Percentiles rank a stretch among this genome's conserved stretches.
Conservation (phyloP, 2,797 vertebrate species). For the Squalus acanthias region DNA sequence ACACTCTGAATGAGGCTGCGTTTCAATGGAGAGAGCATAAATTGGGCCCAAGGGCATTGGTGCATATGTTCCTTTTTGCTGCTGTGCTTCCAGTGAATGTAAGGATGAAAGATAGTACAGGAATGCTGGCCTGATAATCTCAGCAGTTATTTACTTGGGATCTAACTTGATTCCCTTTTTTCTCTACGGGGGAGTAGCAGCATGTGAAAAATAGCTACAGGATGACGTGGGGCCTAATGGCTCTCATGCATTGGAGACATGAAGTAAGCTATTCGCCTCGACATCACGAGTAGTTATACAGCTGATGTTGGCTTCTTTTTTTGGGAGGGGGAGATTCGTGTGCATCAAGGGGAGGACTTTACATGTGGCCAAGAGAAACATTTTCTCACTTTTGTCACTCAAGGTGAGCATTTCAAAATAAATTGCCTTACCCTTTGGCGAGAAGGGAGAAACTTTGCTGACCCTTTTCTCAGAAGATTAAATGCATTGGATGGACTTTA, state of each 20-base stretch:
- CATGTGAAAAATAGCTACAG: background rate
- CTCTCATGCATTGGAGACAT: background rate
- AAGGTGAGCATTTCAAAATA: background rate
- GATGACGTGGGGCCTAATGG: background rate
- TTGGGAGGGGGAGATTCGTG: background rate
- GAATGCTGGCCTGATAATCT: background rate
- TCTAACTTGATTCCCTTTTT: background rate
- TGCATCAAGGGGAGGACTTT: background rate
- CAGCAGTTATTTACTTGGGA: background rate
- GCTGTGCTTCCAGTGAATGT: conserved; percentile 5
- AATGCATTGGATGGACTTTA: background rate
- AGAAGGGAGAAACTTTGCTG: background rate
- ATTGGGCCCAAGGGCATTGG: conserved; percentile 14
- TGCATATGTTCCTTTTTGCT: conserved; percentile 27
- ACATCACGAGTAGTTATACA: background rate
- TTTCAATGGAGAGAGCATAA: conserved; percentile 23
- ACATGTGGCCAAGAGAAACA: background rate
- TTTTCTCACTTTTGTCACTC: background rate
- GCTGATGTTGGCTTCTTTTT: background rate
- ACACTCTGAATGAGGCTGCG: conserved; percentile 17
- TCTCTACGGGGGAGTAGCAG: background rate
- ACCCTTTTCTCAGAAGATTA: background rate
- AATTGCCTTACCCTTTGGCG: background rate
- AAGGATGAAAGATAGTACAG: conserved; percentile 31
- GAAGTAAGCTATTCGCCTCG: background rate